Conservation (phyloP, 2,113 vertebrate genomes). For the Sceloporus undulatus region DNA sequence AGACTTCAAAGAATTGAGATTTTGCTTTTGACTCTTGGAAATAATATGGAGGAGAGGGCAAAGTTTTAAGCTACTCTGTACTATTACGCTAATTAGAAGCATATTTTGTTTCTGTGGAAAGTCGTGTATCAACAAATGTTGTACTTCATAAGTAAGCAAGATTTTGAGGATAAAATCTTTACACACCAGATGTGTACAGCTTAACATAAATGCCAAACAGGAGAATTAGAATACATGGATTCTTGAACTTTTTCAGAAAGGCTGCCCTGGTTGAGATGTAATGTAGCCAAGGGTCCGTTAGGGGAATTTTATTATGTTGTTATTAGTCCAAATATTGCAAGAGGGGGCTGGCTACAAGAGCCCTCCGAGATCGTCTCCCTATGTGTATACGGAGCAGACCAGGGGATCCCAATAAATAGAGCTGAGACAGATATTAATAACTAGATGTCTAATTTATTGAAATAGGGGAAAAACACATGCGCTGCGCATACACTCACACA, state of each 20-base stretch:
- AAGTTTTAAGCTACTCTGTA: background rate
- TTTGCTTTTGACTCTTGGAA: constrained; percentile 6
- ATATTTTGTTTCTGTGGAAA: background rate
- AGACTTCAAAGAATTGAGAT: constrained; percentile 19
- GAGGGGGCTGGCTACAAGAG: too few relatives aligned
- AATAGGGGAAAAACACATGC: too few relatives aligned
- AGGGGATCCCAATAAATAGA: too few relatives aligned
- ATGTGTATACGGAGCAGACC: too few relatives aligned
- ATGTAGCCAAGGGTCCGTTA: too few relatives aligned
- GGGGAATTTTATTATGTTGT: too few relatives aligned
- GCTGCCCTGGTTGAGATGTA: background rate
- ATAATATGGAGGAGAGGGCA: background rate
- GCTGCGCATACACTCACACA: too few relatives aligned
- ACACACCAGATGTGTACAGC: background rate
- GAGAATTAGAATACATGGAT: background rate
- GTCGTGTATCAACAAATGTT: background rate
- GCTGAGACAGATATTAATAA: too few relatives aligned
- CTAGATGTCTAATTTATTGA: too few relatives aligned
- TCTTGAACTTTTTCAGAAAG: background rate
- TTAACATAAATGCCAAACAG: constrained; percentile 25
- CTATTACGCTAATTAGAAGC: constrained; percentile 16
- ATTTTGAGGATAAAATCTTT: background rate
- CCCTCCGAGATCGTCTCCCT: too few relatives aligned
- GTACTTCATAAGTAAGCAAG: background rate
- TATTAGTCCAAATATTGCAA: too few relatives aligned